Evolutionary conservation across 2,113 vertebrate species (phyloP).

Genomic region (Poeciliopsis turrubarensis): DNA sequence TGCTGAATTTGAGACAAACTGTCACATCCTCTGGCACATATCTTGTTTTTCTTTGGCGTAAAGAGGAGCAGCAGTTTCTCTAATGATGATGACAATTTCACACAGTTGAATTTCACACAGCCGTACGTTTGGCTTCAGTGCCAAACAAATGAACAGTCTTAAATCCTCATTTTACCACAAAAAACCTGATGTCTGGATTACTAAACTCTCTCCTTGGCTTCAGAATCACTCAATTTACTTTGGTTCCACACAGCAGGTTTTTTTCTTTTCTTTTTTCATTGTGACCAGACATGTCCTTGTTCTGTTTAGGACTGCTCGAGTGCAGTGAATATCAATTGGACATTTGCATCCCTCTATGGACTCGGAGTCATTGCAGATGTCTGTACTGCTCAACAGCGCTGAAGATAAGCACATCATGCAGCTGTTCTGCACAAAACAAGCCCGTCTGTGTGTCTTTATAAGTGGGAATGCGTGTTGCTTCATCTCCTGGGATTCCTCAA

Average conservation of each 20-base stretch:
- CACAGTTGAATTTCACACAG: too few species aligned
- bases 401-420: constrained; percentile 36
- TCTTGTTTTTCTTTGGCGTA: neutral
- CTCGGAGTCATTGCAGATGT: constrained; percentile 39
- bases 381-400: constrained; percentile 45
- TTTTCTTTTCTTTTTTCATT: constrained; percentile 17
- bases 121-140: neutral
- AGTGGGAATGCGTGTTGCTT: constrained; percentile 1
- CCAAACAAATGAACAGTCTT: neutral
- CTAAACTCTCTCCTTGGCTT: constrained; percentile 11
- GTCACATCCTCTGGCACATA: neutral
- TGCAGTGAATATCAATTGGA: constrained; percentile 70
- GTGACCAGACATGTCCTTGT: constrained; percentile 60
- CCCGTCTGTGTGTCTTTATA: constrained; percentile 17
- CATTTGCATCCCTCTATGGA: constrained; percentile 69
- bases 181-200: constrained; percentile 22
- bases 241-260: constrained; percentile 19
- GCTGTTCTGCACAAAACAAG: constrained; percentile 33
- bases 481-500: too few species aligned
- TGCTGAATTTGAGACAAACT: neutral
- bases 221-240: constrained; percentile 11
- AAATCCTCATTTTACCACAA: neutral
- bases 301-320: constrained; percentile 44
- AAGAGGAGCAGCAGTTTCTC: neutral
- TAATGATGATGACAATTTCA: neutral